A percentile compares a stretch with the other conserved stretches of the same genome.
Conservation (phyloP, 1,140 invertebrate species). For the Drosophila pseudoananassae region DNA sequence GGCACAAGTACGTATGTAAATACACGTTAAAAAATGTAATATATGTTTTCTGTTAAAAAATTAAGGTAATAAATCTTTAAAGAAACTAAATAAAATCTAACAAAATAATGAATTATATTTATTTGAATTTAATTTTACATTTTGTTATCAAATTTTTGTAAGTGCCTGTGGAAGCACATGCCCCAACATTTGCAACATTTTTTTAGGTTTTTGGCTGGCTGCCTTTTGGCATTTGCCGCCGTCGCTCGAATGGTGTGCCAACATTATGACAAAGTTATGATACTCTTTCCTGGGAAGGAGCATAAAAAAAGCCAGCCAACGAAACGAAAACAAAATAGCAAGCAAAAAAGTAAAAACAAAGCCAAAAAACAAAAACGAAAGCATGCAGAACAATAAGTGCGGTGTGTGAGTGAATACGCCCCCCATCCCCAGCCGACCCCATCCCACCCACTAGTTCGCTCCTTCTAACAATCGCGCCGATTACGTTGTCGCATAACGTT, state of each 20-base stretch:
- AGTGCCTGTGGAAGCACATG: conserved; percentile 39
- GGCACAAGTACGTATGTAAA: background rate
- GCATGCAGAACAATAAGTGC: conserved; percentile 32
- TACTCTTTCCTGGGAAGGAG: conserved; percentile 73
- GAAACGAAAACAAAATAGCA: conserved; percentile 24
- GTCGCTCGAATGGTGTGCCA: conserved; percentile 58
- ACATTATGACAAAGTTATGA: conserved; percentile 79
- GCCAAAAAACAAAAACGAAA: conserved; percentile 15
- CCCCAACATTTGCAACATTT: conserved; percentile 51
- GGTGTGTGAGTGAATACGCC: conserved; percentile 11
- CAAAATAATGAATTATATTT: background rate
- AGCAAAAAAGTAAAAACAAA: conserved; percentile 32
- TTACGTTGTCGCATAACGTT: conserved; percentile 65
- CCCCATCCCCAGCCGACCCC: conserved; percentile 17
- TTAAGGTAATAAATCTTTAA: background rate
- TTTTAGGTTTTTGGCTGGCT: conserved; percentile 56
- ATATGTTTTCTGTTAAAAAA: background rate
- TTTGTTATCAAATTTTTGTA: background rate
- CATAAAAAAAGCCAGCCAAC: conserved; percentile 34
- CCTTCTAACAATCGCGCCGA: conserved; percentile 34
- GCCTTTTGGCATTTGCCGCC: conserved; percentile 46
- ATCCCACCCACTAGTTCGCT: conserved; percentile 3
- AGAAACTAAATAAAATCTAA: background rate
- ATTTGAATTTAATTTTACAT: too few species aligned
- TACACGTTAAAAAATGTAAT: background rate